A percentile compares a stretch with the other conserved stretches of the same genome.
Conservation (phyloP, 2,113 vertebrate genomes). For the Aphelocoma coerulescens region DNA sequence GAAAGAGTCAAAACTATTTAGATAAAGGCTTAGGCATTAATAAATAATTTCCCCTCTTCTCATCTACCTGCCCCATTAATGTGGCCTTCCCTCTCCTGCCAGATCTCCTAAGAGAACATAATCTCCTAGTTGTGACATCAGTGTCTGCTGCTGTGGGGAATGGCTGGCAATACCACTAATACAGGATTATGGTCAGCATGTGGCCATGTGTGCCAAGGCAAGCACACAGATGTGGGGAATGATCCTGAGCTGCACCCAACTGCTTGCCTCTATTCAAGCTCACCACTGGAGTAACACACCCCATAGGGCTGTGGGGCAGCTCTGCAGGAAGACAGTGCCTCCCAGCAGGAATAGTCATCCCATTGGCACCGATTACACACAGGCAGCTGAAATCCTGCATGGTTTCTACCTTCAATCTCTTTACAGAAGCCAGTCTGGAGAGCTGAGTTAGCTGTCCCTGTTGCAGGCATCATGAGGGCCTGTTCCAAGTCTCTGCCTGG, state of each 20-base stretch:
- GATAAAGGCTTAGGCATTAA: background rate
- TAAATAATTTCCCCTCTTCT: background rate
- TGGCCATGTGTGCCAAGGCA: background rate
- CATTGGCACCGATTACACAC: background rate
- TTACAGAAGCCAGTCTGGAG: background rate
- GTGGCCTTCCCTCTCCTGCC: background rate
- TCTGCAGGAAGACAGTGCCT: background rate
- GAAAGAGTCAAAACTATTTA: background rate
- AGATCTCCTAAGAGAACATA: slow-evolving; percentile 30
- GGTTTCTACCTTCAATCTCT: background rate
- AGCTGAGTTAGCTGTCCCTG: background rate
- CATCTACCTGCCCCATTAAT: background rate
- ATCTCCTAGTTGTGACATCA: slow-evolving; percentile 32
- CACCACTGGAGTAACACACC: background rate
- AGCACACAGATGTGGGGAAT: background rate
- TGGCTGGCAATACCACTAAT: background rate
- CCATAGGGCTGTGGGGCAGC: background rate
- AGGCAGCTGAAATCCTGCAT: background rate
- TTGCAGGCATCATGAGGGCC: background rate
- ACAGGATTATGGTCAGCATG: slow-evolving; percentile 25
- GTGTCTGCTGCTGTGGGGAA: background rate
- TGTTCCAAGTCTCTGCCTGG: background rate
- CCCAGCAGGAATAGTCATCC: background rate
- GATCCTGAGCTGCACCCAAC: background rate
- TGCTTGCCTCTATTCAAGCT: background rate